A percentile compares a stretch with the other conserved stretches of the same genome.
Evolutionary conservation across 2,113 vertebrate genomes (phyloP).

Genomic region (Halcyon senegalensis): DNA sequence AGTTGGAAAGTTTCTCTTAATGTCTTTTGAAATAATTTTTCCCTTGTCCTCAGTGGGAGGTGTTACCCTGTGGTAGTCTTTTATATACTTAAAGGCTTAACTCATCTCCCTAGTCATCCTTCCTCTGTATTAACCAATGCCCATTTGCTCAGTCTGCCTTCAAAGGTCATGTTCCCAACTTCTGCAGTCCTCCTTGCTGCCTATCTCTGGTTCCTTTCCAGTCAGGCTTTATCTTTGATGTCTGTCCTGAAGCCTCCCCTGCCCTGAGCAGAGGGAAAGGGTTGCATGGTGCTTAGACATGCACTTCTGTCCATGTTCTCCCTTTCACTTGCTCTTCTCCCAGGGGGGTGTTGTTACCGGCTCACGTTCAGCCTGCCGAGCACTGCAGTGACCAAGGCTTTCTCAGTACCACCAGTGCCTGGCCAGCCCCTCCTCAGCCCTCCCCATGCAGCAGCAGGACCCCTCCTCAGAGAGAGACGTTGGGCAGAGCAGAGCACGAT

Average conservation of each 20-base stretch:
- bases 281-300: background rate
- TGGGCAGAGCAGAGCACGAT: rapidly evolving
- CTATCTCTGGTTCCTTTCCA: background rate
- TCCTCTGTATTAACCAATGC: background rate
- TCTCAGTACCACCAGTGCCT: background rate
- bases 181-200: background rate
- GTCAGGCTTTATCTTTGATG: background rate
- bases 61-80: background rate
- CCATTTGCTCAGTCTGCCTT: background rate
- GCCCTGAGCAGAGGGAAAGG: background rate
- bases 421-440: background rate
- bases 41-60: background rate
- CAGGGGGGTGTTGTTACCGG: background rate
- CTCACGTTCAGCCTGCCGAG: rapidly evolving
- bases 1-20: background rate
- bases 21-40: background rate
- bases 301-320: background rate
- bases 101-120: background rate
- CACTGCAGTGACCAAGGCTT: background rate
- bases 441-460: background rate
- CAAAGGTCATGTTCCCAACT: background rate
- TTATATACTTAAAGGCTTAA: background rate
- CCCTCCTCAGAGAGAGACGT: rapidly evolving
- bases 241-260: background rate
- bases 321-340: background rate